phyloP scores from a whole-genome alignment of 2,113 vertebrate species.

The Caranx melampygus region DNA sequence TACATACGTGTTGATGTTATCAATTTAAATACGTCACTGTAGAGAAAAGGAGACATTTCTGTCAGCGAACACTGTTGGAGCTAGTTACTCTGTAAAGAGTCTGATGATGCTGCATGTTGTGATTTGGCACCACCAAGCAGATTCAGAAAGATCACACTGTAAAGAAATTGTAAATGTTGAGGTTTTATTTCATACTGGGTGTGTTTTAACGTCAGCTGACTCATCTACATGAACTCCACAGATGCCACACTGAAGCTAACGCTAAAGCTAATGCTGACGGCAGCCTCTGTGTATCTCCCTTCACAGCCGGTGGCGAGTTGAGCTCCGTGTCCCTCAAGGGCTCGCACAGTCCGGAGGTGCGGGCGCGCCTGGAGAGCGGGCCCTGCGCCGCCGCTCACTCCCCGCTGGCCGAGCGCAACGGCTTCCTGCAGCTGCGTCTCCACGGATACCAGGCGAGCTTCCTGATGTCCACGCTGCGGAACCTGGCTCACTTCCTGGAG shows the following conservation, averaged over 20 bases:
- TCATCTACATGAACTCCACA: not conserved
- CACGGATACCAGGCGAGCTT: conserved; percentile 92
- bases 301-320: conserved; percentile 34
- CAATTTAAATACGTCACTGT: no score
- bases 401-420: conserved; percentile 91
- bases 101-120: no score
- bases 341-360: conserved; percentile 85
- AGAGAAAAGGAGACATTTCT: no score
- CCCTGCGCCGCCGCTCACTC: conserved; percentile 90
- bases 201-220: conserved; percentile 52
- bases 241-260: not conserved
- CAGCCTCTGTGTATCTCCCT: not conserved
- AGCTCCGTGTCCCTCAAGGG: not conserved
- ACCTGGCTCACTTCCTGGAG: conserved; percentile 94
- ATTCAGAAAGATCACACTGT: no score
- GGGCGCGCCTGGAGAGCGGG: conserved; percentile 91
- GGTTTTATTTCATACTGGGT: conserved; percentile 9
- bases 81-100: no score
- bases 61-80: no score
- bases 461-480: conserved; percentile 91
- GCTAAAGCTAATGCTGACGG: conserved; percentile 21
- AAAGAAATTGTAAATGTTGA: no score
- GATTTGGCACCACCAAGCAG: no score
- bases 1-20: no score
- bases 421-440: conserved; percentile 94